Conservation (phyloP, 2,113 vertebrate genomes). For the Benitochromis conjunctus region DNA sequence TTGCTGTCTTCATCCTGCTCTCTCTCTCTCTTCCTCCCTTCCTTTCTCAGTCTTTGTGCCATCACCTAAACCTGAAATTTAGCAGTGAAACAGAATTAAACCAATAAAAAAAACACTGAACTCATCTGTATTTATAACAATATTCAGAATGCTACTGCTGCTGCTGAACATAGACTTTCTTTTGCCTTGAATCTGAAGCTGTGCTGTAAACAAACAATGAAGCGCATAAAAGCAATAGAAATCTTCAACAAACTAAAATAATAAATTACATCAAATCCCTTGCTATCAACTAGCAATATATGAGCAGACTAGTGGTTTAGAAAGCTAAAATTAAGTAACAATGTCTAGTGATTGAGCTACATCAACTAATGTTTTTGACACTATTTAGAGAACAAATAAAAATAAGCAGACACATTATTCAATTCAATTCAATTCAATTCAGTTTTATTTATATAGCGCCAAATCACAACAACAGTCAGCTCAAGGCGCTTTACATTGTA, state of each 20-base stretch:
- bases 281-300: background rate
- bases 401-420: background rate
- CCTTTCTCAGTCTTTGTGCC: background rate
- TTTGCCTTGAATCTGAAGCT: background rate
- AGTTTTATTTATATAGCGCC: too few relatives aligned
- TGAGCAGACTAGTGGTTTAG: background rate
- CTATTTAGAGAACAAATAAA: background rate
- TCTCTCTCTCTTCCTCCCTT: accelerated
- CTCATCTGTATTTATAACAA: background rate
- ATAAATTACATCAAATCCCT: background rate
- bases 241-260: background rate
- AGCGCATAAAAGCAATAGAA: background rate
- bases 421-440: too few relatives aligned
- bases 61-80: background rate
- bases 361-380: background rate
- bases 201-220: background rate
- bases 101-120: background rate
- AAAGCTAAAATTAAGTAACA: background rate
- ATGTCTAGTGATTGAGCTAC: background rate
- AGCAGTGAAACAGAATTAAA: background rate
- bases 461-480: too few relatives aligned
- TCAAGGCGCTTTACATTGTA: too few relatives aligned
- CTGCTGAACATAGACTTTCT: background rate
- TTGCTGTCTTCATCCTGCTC: background rate
- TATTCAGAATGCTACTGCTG: background rate